Evolutionary conservation across 2,888 invertebrate species (phyloP), one percentile per base, ranked within the genome.

Genomic region (Acheta domesticus): DNA sequence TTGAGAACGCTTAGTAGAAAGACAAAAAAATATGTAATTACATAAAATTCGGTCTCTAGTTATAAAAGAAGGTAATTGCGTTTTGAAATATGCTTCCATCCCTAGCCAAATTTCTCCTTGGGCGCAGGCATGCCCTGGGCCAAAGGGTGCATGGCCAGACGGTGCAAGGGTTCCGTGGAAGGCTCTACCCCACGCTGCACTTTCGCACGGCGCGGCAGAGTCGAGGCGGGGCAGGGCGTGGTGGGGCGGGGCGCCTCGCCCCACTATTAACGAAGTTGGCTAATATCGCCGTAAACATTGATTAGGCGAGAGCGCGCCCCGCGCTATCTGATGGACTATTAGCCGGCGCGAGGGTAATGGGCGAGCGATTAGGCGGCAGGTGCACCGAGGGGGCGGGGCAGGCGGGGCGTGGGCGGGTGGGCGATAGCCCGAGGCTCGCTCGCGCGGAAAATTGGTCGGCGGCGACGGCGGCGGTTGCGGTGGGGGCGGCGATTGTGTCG

Each of bases 201-300:
- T 36, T 36, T 36, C 36, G 8, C 36, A 8, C 36, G 36, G 36
- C 36, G 36, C 36, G 36, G 0, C 0, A 8, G 36, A 8, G 36
- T 1, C 36, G 36, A 1, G 36, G 8, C 36, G 36, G 4, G 5
- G 8, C 8, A 8, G 36, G 36, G 36, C 5, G 36, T 5, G 8
- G 36, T 8, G 36, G 5, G 36, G 8, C 36, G 36, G 36, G 36
- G 36, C 62, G 16, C 62, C 14, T 5, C 62, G 16, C 62, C 16
- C 62, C 62, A 62, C 62, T 62, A 62, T 62, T 62, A 62, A 62
- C 62, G 62, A 62, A 62, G 62, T 62, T 62, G n/a, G 62, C 62
- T 62, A 62, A 62, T 62, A 62, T 62, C 62, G 62, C n/a, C 62
- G 62, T 62, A 62, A 62, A 62, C 62, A 62, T 62, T 62, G 62